Evolutionary conservation across 1,140 invertebrate species (phyloP).

Genomic region (Eubasilissa regina): DNA sequence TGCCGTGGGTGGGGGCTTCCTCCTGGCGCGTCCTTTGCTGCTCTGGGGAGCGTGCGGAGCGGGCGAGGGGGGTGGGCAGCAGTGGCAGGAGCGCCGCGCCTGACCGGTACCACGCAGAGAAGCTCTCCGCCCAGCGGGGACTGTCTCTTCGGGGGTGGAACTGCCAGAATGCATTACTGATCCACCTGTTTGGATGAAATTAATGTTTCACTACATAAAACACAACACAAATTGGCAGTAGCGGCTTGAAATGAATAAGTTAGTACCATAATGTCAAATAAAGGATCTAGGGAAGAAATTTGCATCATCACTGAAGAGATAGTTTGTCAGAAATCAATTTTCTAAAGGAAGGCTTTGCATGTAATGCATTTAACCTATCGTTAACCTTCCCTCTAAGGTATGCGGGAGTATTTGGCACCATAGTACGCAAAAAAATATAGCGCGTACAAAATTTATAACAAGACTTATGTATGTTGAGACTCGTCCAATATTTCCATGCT

Average conservation of each 20-base stretch:
- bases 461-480: too few relatives aligned
- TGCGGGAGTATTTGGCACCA: too few relatives aligned
- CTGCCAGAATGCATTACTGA: conserved; percentile 59
- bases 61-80: conserved; percentile 64
- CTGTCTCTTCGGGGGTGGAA: conserved; percentile 57
- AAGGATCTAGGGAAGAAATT: too few relatives aligned
- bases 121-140: conserved; percentile 62
- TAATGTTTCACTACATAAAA: neutral
- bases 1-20: conserved; percentile 27
- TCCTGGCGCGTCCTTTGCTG: conserved; percentile 8
- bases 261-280: neutral
- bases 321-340: too few relatives aligned
- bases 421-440: too few relatives aligned
- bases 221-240: neutral
- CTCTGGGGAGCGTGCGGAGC: conserved; percentile 29
- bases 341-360: too few relatives aligned
- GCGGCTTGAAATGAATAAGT: neutral
- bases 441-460: too few relatives aligned
- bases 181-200: neutral
- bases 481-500: too few relatives aligned
- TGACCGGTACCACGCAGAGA: conserved; percentile 67
- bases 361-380: too few relatives aligned
- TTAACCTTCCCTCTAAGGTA: too few relatives aligned
- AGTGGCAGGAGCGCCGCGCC: conserved; percentile 69
- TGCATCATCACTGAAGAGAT: too few relatives aligned